A percentile compares a stretch with the other conserved stretches of the same genome.
phyloP scores from a whole-genome alignment of 2,113 vertebrate species.

The Mesocricetus auratus region DNA sequence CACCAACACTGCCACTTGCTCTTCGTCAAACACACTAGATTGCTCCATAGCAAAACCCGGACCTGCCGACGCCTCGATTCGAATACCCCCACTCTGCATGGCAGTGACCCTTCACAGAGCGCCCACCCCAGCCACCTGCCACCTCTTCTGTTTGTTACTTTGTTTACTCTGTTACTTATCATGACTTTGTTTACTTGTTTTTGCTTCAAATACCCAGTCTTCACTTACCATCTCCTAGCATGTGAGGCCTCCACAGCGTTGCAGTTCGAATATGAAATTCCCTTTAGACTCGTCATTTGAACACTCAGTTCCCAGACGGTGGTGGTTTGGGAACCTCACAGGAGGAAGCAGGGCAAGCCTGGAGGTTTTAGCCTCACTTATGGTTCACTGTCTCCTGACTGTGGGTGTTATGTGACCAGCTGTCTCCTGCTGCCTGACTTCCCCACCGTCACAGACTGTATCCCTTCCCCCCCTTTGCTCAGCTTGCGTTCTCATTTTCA shows the following conservation, averaged over 20 bases:
- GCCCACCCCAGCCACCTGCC: rapidly evolving
- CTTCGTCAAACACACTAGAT: background rate
- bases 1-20: background rate
- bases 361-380: background rate
- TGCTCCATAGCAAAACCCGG: no score
- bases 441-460: background rate
- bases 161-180: background rate
- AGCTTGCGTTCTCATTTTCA: background rate
- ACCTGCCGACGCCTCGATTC: background rate
- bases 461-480: background rate
- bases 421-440: background rate
- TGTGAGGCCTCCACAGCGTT: background rate
- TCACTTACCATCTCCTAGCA: background rate
- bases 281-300: background rate
- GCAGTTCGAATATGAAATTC: background rate
- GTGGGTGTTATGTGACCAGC: background rate
- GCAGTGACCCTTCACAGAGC: background rate
- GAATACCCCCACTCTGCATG: no score
- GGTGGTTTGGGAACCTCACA: background rate
- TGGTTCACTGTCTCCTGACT: background rate
- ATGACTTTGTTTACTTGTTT: background rate
- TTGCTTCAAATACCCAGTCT: background rate
- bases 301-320: background rate
- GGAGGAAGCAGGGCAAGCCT: background rate
- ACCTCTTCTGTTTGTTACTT: background rate